A percentile compares a stretch with the other conserved stretches of the same genome.
Evolutionary conservation across 2,113 vertebrate genomes (phyloP).

Genomic region (Pelvicachromis taeniatus): DNA sequence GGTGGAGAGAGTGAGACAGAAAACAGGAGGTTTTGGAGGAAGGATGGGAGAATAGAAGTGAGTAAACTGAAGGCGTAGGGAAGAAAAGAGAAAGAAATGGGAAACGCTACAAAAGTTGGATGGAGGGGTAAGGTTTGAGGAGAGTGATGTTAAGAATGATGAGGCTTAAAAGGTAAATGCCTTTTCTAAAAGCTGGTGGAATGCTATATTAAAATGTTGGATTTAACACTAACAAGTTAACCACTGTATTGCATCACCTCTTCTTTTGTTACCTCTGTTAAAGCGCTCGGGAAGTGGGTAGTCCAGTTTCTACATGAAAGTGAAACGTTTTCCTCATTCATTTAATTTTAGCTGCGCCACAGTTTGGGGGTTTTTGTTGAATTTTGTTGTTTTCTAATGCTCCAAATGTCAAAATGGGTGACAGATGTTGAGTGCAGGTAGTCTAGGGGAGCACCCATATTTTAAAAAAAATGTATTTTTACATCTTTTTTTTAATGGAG

Average conservation of each 20-base stretch:
- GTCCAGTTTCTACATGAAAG: not conserved
- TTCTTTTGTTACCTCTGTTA: rapidly evolving
- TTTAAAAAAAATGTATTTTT: not conserved
- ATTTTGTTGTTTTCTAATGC: not conserved
- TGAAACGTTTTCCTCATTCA: not conserved
- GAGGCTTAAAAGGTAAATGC: not conserved
- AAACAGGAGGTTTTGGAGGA: not conserved
- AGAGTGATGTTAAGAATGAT: not conserved
- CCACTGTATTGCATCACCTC: not conserved
- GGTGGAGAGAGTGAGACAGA: not conserved
- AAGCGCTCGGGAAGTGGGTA: not conserved
- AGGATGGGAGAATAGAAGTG: not conserved
- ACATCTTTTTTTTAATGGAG: not conserved
- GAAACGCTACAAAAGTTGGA: not conserved
- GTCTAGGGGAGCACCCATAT: not conserved
- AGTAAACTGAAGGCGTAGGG: not conserved
- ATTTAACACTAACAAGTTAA: not conserved
- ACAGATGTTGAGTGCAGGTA: not conserved
- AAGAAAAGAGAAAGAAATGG: not conserved
- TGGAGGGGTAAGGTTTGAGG: not conserved
- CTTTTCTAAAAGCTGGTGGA: not conserved
- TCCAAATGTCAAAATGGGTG: not conserved
- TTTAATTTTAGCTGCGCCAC: not conserved
- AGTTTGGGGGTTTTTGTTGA: not conserved
- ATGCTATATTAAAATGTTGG: not conserved